These are phyloP conservation scores for Tachina grossa DNA, from an alignment of 2,888 invertebrate species.

Conservation along the genomic window DNA sequence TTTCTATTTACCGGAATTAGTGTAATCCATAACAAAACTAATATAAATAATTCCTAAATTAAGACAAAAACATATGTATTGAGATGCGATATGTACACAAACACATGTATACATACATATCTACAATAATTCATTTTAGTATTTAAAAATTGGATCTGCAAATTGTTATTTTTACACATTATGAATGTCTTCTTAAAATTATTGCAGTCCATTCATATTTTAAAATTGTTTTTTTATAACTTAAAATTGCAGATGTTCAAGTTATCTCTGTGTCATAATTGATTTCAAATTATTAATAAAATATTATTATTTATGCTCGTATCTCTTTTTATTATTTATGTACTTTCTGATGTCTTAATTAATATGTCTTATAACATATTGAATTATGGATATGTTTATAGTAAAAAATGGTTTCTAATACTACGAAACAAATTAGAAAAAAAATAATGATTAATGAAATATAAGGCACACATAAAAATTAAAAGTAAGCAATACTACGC, in stretches of 20 bases:
- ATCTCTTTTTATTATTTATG: background rate
- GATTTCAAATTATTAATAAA: constrained; percentile 27
- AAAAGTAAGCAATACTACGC: too few relatives aligned
- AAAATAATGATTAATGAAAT: too few relatives aligned
- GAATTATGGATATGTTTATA: constrained; percentile 40
- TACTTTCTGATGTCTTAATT: constrained; percentile 34
- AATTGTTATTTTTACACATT: too few relatives aligned
- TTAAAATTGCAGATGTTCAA: constrained; percentile 41
- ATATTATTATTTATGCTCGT: constrained; percentile 22
- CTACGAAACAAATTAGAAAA: too few relatives aligned
- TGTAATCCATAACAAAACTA: too few relatives aligned
- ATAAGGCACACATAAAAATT: too few relatives aligned
- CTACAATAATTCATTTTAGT: background rate
- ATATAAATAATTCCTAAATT: too few relatives aligned
- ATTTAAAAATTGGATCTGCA: background rate
- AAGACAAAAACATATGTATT: too few relatives aligned
- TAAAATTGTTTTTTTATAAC: constrained; percentile 1
- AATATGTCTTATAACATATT: constrained; percentile 32
- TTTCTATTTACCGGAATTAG: too few relatives aligned
- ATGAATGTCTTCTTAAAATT: too few relatives aligned
- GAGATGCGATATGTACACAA: background rate
- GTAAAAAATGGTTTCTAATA: background rate
- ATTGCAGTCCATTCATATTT: constrained; percentile 10
- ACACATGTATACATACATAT: background rate
- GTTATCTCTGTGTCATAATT: constrained; percentile 29